Conservation (phyloP, 2,797 vertebrate species). For the Heliangelus exortis region DNA sequence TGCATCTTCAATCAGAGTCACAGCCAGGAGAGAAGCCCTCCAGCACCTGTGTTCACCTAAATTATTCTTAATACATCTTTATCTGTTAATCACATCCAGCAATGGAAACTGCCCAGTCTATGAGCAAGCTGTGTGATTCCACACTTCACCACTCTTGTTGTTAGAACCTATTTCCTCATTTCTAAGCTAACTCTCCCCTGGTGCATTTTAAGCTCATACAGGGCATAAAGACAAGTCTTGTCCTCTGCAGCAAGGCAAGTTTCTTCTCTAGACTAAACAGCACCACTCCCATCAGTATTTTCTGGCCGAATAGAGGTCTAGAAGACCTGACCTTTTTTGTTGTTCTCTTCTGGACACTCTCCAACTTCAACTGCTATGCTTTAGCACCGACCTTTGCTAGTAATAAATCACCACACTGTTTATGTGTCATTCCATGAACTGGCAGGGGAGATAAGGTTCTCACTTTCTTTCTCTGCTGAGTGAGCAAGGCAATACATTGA, state of each 20-base stretch:
- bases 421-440: not conserved
- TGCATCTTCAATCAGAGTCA: not conserved
- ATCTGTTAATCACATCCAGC: not conserved
- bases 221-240: not conserved
- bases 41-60: not conserved
- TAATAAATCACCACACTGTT: slow-evolving; percentile 22
- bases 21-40: not conserved
- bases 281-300: slow-evolving; percentile 29
- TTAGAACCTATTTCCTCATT: not conserved
- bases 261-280: slow-evolving; percentile 57
- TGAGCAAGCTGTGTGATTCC: not conserved
- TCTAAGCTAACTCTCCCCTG: not conserved
- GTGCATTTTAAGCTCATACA: not conserved
- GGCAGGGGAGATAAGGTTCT: not conserved
- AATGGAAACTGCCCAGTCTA: not conserved
- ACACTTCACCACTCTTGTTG: not conserved
- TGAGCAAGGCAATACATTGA: not conserved
- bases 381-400: not conserved
- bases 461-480: not conserved
- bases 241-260: not conserved
- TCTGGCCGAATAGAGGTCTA: slow-evolving; percentile 20
- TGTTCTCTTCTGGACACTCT: slow-evolving; percentile 4
- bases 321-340: slow-evolving; percentile 19
- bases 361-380: slow-evolving; percentile 14
- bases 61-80: not conserved